Evolutionary conservation across 1,140 invertebrate species (phyloP).

Genomic region (Listronotus bonariensis): DNA sequence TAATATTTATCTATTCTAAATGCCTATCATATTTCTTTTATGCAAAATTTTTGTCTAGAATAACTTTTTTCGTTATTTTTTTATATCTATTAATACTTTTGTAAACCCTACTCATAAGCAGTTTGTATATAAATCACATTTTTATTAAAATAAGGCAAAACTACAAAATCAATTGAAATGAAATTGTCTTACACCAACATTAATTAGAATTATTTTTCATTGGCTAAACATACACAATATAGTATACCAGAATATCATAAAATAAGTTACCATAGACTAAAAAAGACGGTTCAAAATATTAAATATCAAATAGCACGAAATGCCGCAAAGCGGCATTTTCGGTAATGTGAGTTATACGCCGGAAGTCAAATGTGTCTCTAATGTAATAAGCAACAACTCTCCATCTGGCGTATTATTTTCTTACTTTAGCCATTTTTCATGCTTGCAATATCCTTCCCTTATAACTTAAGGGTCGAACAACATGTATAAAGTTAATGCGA

Average conservation of each 20-base stretch:
- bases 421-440: conserved; percentile 5
- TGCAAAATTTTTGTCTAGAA: no score
- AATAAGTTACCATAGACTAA: conserved; percentile 13
- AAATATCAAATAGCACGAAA: conserved; percentile 32
- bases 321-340: conserved; percentile 11
- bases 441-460: not conserved
- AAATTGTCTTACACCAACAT: no score
- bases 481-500: not conserved
- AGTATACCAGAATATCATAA: not conserved
- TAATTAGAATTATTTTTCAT: no score
- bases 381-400: conserved; percentile 27
- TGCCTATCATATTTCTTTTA: no score
- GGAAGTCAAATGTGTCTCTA: conserved; percentile 33
- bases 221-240: no score
- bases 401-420: conserved; percentile 22
- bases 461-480: conserved; percentile 17
- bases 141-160: no score
- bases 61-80: no score
- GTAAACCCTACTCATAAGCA: no score
- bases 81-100: no score
- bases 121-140: no score
- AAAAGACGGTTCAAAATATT: conserved; percentile 24
- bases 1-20: no score
- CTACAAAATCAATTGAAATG: no score
- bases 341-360: conserved; percentile 16